Evolutionary conservation across 2,797 vertebrate species (phyloP), one percentile per base, ranked within the genome.

Genomic region (Clarias platycephalus): DNA sequence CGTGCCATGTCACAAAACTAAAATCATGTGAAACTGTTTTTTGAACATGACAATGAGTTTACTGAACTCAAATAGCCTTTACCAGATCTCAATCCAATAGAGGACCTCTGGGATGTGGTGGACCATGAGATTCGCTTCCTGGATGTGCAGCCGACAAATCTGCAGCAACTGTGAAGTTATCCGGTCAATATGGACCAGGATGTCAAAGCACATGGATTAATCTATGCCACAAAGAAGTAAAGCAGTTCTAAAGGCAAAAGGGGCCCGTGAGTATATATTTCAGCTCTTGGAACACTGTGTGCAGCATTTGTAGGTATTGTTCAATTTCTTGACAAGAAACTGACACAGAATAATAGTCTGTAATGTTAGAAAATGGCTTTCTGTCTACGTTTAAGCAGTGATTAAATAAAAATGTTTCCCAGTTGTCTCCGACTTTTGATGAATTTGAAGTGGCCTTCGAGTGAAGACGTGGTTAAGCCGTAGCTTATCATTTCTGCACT

Each of bases 111-210:
- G 79, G n/a, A 67, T 81, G 79, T 81, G 64, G 26, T 55, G 40
- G 28, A 81, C 55, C 31, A 26, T 44, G 79, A 68, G 64, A 82
- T 82, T 82, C 20, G 31, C 67, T 71, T 88, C 85, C 87, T 86
- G 70, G 86, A 83, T 88, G 84, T 88, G 86, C 88, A 89, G 85
- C 87, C 18, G 44, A 89, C 83, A 86, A 84, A 85, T 86, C 86
- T 88, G 82, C 64, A 83, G 80, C 83, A 87, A 90, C 82, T 85
- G 62, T 53, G 49, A 53, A 13, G 49, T 13, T 13, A 53, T 53
- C 49, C 2, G 10, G 44, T 49, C 44, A 49, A 49, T 49, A 49
- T 49, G 44, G 44, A 49, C 44, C 44, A 49, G 44, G 12, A 49
- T 49, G 10, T 49, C 44, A 12, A 49, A 49, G 10, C 44, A 49